These are phyloP conservation scores for Geococcyx californianus DNA, from an alignment of 2,113 vertebrate species.

Conservation along the genomic window DNA sequence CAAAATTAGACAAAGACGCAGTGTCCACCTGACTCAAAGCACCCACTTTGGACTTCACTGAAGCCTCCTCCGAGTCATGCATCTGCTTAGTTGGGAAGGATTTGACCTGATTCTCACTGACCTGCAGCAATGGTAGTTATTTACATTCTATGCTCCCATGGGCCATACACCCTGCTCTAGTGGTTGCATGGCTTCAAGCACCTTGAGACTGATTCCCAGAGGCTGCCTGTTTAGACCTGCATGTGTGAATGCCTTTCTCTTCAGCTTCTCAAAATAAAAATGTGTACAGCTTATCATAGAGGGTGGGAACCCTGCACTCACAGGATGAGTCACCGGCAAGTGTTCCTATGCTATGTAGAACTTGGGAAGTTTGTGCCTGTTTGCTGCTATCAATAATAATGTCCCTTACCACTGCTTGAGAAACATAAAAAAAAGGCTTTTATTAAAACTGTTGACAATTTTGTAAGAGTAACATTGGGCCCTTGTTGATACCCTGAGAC, in stretches of 20 bases:
- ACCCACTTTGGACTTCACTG: neutral
- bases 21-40: neutral
- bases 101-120: neutral
- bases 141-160: rapidly evolving
- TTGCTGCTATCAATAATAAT: neutral
- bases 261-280: neutral
- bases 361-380: neutral
- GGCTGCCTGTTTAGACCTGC: neutral
- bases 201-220: neutral
- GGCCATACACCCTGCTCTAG: neutral
- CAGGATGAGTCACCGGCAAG: neutral
- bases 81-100: neutral
- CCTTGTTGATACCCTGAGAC: neutral
- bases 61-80: rapidly evolving
- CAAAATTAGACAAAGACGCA: neutral
- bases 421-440: neutral
- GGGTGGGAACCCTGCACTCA: neutral
- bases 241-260: neutral
- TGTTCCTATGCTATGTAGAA: neutral
- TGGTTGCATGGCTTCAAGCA: neutral
- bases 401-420: neutral
- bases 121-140: rapidly evolving
- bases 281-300: neutral
- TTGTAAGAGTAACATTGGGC: neutral
- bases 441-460: neutral